Conservation (phyloP, 2,797 vertebrate genomes). For the Momotus momota region DNA sequence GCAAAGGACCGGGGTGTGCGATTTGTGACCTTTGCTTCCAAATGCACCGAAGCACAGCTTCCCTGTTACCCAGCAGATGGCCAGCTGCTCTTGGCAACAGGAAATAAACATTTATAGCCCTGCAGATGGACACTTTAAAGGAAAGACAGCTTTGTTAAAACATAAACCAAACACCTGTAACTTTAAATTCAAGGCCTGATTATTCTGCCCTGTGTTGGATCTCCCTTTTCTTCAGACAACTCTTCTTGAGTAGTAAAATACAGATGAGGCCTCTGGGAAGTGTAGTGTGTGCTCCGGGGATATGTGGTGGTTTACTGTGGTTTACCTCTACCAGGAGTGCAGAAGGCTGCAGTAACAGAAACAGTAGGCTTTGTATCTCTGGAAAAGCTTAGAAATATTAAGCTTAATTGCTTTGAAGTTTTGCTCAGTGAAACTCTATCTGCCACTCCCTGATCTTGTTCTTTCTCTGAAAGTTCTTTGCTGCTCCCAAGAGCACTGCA, state of each 20-base stretch:
- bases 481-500: background rate
- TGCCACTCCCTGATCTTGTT: background rate
- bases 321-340: background rate
- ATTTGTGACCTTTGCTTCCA: constrained; percentile 37
- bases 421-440: background rate
- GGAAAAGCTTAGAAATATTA: background rate
- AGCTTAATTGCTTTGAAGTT: background rate
- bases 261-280: background rate
- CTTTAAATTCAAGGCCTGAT: background rate
- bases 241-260: background rate
- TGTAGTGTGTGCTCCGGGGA: background rate
- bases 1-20: background rate
- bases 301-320: background rate
- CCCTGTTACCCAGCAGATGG: constrained; percentile 32
- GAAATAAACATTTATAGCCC: constrained; percentile 50
- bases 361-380: background rate
- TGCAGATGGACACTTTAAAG: constrained; percentile 33
- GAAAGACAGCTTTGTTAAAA: constrained; percentile 28
- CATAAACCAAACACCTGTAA: background rate
- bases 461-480: background rate
- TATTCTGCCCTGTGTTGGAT: background rate
- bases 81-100: constrained; percentile 24
- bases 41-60: background rate
- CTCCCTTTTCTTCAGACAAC: background rate
- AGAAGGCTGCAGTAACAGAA: background rate